Base-by-base conservation (phyloP, 1,140 invertebrate species). In the Aphaenogaster ashmeadi region DNA sequence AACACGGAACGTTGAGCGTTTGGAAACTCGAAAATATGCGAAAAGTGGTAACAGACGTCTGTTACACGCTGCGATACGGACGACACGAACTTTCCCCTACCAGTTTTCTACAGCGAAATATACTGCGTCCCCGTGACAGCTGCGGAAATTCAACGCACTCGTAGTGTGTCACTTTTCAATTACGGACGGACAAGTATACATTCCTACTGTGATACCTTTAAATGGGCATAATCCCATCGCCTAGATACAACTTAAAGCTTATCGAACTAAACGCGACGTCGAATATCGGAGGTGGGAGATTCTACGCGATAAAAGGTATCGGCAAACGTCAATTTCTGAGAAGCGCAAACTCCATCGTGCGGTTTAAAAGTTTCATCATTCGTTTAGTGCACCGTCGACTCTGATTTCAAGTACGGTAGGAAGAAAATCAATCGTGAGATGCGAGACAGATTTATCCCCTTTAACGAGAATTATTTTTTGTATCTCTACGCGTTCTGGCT, bases 131-230 rank as follows among this genome's bases (percentile, higher is more conserved):
- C 58, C 41, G 79, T 74, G 80, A 74, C 80, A 60, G 69, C 41
- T 47, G 80, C 69, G 80, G 54, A 84, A 75, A 84, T 84, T 84
- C 69, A 62, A 75, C 80, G 60, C 27, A 79, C 27, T 67, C 77
- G 78, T 50, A 54, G 18, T 2, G 64, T 58, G 71, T 60, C 69
- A 56, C 54, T 27, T 41, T 74, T 84, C 80, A 83, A 74, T 83
- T 74, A 74, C 66, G 18, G 18, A 15, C 41, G 13, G 54, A 72
- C 52, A 36, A 18, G 21, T 44, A 60, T 74, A 83, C 44, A 74
- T 50, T 74, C 41, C 13, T 33, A 44, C 27, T 74, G 27, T 27
- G 54, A 60, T 83, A 60, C 27, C 21, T 62, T 38, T 50, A 60
- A 60, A 60, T 27, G 38, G 21, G 7, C 27, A 9, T 41, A 38